Conservation (phyloP, 2,888 invertebrate species). For the Amphipyra berbera region DNA sequence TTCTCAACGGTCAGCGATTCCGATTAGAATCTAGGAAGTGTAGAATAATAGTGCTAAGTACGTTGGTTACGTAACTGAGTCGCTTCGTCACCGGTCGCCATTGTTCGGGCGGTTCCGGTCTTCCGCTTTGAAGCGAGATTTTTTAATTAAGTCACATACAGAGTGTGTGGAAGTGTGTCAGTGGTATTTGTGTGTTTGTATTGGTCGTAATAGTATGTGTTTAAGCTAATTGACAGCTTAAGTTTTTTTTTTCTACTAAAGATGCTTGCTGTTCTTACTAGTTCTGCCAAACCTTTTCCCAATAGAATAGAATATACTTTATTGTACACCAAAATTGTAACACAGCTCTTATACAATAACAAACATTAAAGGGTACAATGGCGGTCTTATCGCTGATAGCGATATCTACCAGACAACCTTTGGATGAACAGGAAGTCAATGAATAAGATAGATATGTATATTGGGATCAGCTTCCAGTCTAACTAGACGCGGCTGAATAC, state of each 20-base stretch:
- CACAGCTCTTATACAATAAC: too few species aligned
- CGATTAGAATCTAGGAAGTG: conserved; percentile 67
- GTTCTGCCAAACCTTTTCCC: too few species aligned
- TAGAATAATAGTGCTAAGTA: conserved; percentile 47
- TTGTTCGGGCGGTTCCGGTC: conserved; percentile 70
- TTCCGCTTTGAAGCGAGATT: conserved; percentile 59
- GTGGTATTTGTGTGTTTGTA: conserved; percentile 11
- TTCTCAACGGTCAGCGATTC: conserved; percentile 57
- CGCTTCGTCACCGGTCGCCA: conserved; percentile 59
- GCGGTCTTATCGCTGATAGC: too few species aligned
- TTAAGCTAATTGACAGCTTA: neutral
- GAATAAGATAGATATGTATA: too few species aligned
- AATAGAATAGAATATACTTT: too few species aligned
- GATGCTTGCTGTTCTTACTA: too few species aligned
- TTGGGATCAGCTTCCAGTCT: too few species aligned
- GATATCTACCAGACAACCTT: too few species aligned
- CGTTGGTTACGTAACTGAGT: conserved; percentile 50
- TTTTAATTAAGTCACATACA: conserved; percentile 55
- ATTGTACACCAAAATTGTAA: too few species aligned
- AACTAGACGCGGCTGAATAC: too few species aligned
- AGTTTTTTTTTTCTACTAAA: neutral
- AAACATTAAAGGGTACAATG: too few species aligned
- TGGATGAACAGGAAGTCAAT: too few species aligned
- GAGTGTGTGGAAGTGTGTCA: conserved; percentile 38
- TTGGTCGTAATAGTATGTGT: conserved; percentile 6